These are phyloP conservation scores for Pangasius sanitwongsei DNA, from an alignment of 2,797 vertebrate species.

Conservation along the genomic window DNA sequence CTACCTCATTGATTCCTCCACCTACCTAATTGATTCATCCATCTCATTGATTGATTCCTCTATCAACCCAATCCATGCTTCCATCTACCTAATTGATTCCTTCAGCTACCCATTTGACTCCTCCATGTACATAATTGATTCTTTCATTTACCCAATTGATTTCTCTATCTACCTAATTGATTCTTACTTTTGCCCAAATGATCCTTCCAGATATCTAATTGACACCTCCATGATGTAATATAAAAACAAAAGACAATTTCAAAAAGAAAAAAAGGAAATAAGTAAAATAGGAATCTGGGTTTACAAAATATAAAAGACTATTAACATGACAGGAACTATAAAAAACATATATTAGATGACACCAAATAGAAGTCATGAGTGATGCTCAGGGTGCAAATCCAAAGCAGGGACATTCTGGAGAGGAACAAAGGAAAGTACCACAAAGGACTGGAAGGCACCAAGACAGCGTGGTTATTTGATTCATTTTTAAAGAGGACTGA, in stretches of 20 bases:
- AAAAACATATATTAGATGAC: neutral
- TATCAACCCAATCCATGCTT: neutral
- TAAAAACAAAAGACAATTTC: neutral
- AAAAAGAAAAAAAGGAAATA: neutral
- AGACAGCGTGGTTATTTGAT: slow-evolving; percentile 27
- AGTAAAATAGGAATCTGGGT: neutral
- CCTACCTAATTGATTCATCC: neutral
- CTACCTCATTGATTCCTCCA: neutral
- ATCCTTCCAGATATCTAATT: neutral
- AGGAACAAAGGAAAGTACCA: slow-evolving; percentile 10
- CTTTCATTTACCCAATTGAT: neutral
- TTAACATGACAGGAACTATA: neutral
- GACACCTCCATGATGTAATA: neutral
- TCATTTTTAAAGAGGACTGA: slow-evolving; percentile 30
- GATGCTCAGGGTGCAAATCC: neutral
- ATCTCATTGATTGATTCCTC: neutral
- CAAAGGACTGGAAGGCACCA: slow-evolving; percentile 13
- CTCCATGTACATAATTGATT: neutral
- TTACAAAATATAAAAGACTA: neutral
- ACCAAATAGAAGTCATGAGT: neutral
- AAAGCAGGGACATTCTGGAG: slow-evolving; percentile 8
- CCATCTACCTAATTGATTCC: neutral
- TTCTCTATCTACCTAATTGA: neutral
- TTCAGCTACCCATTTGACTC: no score
- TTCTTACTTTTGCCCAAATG: neutral